These are phyloP conservation scores for Hozukius guyotensis DNA, from an alignment of 2,797 vertebrate species.

Conservation along the genomic window DNA sequence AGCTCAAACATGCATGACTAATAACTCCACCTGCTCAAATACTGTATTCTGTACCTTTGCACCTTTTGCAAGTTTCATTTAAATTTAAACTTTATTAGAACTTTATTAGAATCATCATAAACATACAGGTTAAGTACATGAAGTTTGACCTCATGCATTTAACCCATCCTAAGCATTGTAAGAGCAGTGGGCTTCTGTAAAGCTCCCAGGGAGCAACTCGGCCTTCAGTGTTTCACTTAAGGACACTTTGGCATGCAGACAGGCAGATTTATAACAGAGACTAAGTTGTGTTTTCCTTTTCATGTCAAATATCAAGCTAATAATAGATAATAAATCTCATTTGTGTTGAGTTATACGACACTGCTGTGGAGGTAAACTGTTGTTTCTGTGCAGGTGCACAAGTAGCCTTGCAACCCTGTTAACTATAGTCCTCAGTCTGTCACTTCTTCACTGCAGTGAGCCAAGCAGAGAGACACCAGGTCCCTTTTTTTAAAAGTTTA, in stretches of 20 bases:
- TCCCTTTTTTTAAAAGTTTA: conserved; percentile 4
- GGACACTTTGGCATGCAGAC: too few species aligned
- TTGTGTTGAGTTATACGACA: background rate
- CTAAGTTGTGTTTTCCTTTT: background rate
- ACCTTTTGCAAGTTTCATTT: too few species aligned
- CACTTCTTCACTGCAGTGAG: background rate
- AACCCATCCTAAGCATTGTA: too few species aligned
- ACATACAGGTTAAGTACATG: rapidly evolving
- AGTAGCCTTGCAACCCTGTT: background rate
- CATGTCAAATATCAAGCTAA: background rate
- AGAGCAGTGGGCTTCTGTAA: too few species aligned
- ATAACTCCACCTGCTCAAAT: background rate
- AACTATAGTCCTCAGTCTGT: background rate
- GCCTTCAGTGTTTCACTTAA: too few species aligned
- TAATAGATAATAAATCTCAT: background rate
- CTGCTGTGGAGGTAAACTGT: background rate
- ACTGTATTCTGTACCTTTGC: background rate
- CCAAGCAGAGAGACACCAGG: background rate
- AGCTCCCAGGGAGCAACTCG: too few species aligned
- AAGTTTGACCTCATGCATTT: too few species aligned
- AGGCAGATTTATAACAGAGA: background rate
- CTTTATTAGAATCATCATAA: too few species aligned
- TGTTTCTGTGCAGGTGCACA: background rate
- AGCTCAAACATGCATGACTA: background rate
- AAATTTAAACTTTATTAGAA: too few species aligned